These are phyloP conservation scores for Psilanteris sp. DNA, from an alignment of 1,140 invertebrate species.

Conservation along the genomic window DNA sequence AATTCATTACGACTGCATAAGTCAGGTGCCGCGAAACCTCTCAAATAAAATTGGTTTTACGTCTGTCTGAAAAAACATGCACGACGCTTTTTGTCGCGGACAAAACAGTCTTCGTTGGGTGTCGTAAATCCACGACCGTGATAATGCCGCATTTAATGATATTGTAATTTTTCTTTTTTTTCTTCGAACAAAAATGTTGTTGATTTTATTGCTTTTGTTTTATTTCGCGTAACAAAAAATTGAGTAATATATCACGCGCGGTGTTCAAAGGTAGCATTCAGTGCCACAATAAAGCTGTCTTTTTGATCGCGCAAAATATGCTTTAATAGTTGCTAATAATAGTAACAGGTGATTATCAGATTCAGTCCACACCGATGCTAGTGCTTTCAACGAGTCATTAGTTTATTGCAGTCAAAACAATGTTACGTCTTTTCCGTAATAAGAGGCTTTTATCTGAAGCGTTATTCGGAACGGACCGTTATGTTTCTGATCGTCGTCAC, in stretches of 20 bases:
- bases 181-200: conserved; percentile 11
- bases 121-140: conserved; percentile 18
- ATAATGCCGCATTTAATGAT: no score
- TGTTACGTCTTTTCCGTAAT: conserved; percentile 63
- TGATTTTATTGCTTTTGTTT: conserved; percentile 3
- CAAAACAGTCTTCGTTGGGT: conserved; percentile 9
- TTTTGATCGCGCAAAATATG: no score
- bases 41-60: conserved; percentile 19
- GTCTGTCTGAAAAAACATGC: no score
- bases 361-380: conserved; percentile 47
- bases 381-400: conserved; percentile 41
- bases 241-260: no score
- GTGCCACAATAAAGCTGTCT: no score
- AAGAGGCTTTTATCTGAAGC: conserved; percentile 74
- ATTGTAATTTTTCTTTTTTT: no score
- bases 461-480: conserved; percentile 78
- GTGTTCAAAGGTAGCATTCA: no score
- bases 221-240: conserved; percentile 14
- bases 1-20: conserved; percentile 34
- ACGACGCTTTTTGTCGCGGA: conserved; percentile 7
- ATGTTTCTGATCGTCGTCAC: conserved; percentile 64
- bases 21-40: conserved; percentile 20
- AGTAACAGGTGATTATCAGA: conserved; percentile 12
- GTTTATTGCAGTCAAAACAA: conserved; percentile 39
- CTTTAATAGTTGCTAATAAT: conserved; percentile 20